Evolutionary conservation across 2,888 invertebrate species (phyloP).

Genomic region (Dendrolimus pini): DNA sequence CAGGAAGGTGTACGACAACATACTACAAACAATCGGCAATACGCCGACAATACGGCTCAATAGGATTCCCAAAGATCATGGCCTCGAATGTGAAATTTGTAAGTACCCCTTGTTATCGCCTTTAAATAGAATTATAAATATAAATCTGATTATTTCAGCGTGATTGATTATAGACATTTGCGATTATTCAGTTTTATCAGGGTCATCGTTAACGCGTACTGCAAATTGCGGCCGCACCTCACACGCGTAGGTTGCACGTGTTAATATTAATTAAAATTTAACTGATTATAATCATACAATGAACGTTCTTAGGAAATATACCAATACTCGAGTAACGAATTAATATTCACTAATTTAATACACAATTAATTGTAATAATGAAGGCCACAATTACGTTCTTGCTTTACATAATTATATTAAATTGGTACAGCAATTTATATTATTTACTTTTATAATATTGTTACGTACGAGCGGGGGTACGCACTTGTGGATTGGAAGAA

Average conservation of each 20-base stretch:
- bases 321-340: no score
- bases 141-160: background rate
- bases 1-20: constrained; percentile 67
- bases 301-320: no score
- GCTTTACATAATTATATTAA: no score
- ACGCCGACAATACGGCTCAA: constrained; percentile 88
- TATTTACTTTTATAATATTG: no score
- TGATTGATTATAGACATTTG: background rate
- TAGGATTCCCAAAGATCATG: constrained; percentile 82
- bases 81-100: constrained; percentile 90
- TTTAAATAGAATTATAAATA: background rate
- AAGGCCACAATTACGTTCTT: no score
- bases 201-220: background rate
- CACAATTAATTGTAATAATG: no score
- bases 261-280: background rate
- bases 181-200: background rate
- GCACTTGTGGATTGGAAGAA: no score
- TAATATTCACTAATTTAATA: no score
- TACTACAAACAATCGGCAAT: constrained; percentile 85
- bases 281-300: background rate
- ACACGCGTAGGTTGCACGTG: background rate
- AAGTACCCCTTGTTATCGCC: constrained; percentile 52
- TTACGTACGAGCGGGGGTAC: no score
- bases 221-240: background rate
- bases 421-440: no score